Evolutionary conservation across 2,888 invertebrate species (phyloP).

Genomic region (Cyrtodaria siliqua): DNA sequence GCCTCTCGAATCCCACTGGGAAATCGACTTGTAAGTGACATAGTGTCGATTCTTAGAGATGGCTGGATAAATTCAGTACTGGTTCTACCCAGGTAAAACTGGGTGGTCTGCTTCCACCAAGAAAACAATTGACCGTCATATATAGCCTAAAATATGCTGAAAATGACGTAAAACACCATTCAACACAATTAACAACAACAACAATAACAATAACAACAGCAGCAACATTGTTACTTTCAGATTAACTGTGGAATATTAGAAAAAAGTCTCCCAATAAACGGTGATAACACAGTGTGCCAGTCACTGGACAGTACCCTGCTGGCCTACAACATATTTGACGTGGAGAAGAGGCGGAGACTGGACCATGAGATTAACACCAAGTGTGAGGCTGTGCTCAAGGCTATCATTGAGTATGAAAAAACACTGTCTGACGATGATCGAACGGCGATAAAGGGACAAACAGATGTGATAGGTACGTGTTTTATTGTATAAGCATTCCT

Average conservation of each 20-base stretch:
- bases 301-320: constrained; percentile 61
- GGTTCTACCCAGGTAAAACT: no score
- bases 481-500: no score
- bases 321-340: constrained; percentile 44
- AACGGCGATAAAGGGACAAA: constrained; percentile 61
- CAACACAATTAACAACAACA: no score
- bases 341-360: constrained; percentile 13
- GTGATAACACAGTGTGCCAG: constrained; percentile 64
- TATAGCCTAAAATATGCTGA: no score
- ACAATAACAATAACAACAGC: no score
- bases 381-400: constrained; percentile 50
- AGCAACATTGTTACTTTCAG: not conserved
- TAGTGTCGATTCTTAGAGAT: no score
- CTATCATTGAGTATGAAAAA: constrained; percentile 59
- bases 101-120: no score
- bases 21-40: no score
- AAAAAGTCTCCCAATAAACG: constrained; percentile 62
- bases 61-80: no score
- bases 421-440: constrained; percentile 1
- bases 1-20: no score
- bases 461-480: constrained; percentile 74
- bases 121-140: no score
- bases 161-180: no score
- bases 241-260: constrained; percentile 53
- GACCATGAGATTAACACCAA: constrained; percentile 14